Evolutionary conservation across 2,888 invertebrate genomes (phyloP), one percentile per base, ranked within the genome.

Genomic region (Latheticus oryzae): DNA sequence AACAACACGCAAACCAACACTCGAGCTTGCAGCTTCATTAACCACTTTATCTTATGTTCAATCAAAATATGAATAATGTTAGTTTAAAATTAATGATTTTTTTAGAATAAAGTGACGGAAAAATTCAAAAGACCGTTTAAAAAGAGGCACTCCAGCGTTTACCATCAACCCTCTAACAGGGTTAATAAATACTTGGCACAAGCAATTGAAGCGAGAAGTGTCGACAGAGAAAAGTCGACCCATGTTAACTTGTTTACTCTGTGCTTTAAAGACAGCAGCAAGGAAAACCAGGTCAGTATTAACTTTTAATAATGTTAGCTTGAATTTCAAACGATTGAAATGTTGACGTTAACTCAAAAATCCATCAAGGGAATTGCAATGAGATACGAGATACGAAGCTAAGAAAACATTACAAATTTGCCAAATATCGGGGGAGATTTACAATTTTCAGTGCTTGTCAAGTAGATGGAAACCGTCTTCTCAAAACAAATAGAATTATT

Each of bases 141-240:
- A 79, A 93, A 93, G 81, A 87, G 92, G 69, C 91, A 91, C 79
- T 90, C 91, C 66, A 89, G 90, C 76, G 88, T 91, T 62, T 90
- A 91, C 79, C 91, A 93, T 80, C 92, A 93, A 79, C 92, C 93
- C 21, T 90, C 90, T 23, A 95, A 94, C 80, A 87, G 95, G 65
- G 94, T 95, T 55, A 95, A 95, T 83, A 94, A 93, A 78, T 94
- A 91, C 80, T 83, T 95, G 71, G 90, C 92, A 58, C 93, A 94
- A 80, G 94, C 94, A 17, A 93, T 95, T 68, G 92, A 93, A 76
- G 94, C 94, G 19, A 84, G 95, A 62, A 92, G 92, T 73, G 92
- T 95, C 58, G 93, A 95, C 76, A 85, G 92, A 57, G 94, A 95
- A 78, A 95, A 95, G 79, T 89, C 91, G 12, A 90, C 89, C 42